Percentiles rank a stretch among this genome's conserved stretches.
phyloP scores from a whole-genome alignment of 2,797 vertebrate species.

The Erethizon dorsatum region DNA sequence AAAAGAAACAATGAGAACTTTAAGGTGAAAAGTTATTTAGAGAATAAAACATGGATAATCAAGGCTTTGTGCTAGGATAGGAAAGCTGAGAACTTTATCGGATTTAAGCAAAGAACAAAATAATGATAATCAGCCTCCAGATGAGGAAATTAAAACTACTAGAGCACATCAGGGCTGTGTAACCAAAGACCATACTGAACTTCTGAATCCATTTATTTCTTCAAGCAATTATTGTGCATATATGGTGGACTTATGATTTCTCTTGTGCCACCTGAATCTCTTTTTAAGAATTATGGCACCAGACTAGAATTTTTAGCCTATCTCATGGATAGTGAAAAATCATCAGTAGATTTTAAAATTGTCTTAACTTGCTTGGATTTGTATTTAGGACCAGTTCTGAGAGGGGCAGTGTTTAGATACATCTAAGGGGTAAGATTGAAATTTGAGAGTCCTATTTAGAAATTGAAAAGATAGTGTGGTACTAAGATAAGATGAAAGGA shows the following conservation, averaged over 20 bases:
- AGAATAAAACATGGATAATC: conserved; percentile 13
- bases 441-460: conserved; percentile 2
- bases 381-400: conserved; percentile 45
- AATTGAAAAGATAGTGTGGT: conserved; percentile 5
- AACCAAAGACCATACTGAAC: neutral
- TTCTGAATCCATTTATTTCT: neutral
- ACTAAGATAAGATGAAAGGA: neutral
- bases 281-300: neutral
- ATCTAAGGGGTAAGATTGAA: neutral
- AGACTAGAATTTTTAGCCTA: conserved; percentile 42
- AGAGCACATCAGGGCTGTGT: neutral
- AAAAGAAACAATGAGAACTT: conserved; percentile 27
- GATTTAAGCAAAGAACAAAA: conserved; percentile 54
- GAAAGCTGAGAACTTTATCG: neutral
- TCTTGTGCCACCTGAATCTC: neutral
- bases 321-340: conserved; percentile 13
- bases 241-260: neutral
- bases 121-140: neutral
- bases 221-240: neutral
- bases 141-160: neutral
- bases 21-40: neutral
- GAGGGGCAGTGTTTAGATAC: neutral
- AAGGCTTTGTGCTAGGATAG: neutral
- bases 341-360: neutral
- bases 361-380: conserved; percentile 16